Base-by-base conservation (phyloP, 2,797 vertebrate species). In the Hemibagrus guttatus region DNA sequence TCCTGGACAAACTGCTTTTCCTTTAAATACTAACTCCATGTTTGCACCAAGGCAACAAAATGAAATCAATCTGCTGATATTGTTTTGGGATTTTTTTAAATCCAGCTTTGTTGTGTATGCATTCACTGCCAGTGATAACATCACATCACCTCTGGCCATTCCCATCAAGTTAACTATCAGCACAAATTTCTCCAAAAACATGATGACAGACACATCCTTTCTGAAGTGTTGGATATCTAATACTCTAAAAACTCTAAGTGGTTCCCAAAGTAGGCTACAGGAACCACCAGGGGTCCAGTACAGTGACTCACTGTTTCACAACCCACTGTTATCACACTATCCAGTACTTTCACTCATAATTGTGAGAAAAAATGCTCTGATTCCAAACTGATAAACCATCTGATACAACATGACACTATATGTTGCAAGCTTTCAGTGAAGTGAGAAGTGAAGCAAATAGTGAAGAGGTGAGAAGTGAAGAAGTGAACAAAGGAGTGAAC, bases 31-130 rank as follows among this genome's bases (percentile, higher is more conserved):
- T 46, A 52, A 84, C 78, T 68, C 66, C 35, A 68, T 31, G 74
- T 89, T 80, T 21, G n/a, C 71, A 39, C 85, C 82, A 80, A 83
- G 78, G 71, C 82, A 85, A 85, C 85, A 89, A 86, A 88, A 87
- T 86, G 84, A 83, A 81, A 89, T 71, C 86, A 88, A 90, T 91
- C 85, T 81, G 26, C 68, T 71, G 81, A 81, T 74, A 82, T 21
- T 13, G 71, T 42, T 46, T 46, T 31, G 54, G n/a, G n/a, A n/a
- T n/a, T 69, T 79, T 81, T 84, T 80, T 86, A 83, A 83, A 81
- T 72, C 68, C 58, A 68, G 39, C 21, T 81, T 82, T 14, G 9
- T 56, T 90, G 88, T 89, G 89, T 86, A 86, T 78, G 54, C n/a
- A 21, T 86, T 84, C 71, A 61, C n/a, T 56, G 42, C 54, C 63